Percentiles rank a stretch among this genome's conserved stretches.
These are phyloP conservation scores for Brachionus asplanchnoidis DNA, from an alignment of 1,140 invertebrate genomes.

Conservation along the genomic window DNA sequence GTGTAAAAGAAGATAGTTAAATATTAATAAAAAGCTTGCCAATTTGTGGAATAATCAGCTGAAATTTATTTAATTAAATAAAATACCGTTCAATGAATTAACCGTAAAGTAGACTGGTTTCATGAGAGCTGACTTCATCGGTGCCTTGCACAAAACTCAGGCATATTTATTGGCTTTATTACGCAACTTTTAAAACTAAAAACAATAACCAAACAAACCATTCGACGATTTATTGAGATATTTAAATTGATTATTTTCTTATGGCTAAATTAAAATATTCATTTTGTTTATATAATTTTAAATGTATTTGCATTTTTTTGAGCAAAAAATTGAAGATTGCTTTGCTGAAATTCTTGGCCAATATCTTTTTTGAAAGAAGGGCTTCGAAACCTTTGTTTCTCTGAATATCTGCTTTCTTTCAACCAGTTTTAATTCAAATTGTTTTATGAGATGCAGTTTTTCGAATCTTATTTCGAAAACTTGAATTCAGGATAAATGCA, in stretches of 20 bases:
- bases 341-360: not conserved
- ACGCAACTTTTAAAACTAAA: not conserved
- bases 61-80: not conserved
- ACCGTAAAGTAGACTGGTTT: not conserved
- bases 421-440: not conserved
- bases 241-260: not conserved
- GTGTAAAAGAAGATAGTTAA: not conserved
- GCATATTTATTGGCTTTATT: not conserved
- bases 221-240: not conserved
- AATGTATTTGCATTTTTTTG: not conserved
- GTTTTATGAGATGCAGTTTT: not conserved
- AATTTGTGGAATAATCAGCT: not conserved
- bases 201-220: not conserved
- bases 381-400: not conserved
- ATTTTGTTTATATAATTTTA: constrained; percentile 2
- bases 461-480: not conserved
- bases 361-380: not conserved
- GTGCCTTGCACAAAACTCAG: not conserved
- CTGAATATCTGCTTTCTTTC: not conserved
- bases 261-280: not conserved
- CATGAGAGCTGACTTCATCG: not conserved
- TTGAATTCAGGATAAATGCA: not conserved
- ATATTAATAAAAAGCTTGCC: not conserved
- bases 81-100: not conserved
- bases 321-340: no score